Conservation (phyloP, 53 echinoderm and acorn worm species). For the Stichopus horrens region DNA sequence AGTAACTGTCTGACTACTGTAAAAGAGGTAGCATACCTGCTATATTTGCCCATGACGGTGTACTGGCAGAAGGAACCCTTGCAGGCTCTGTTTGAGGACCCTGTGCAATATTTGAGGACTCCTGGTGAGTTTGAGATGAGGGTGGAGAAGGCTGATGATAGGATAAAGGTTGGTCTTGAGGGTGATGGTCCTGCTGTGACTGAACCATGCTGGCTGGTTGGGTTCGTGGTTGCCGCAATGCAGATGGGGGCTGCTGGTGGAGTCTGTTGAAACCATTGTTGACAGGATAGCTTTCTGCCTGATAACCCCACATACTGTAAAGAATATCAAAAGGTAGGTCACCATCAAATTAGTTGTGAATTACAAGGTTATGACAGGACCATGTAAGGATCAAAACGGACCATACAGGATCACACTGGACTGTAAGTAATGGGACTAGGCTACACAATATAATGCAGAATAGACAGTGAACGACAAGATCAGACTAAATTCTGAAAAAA, state of each 20-base stretch:
- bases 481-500: no score
- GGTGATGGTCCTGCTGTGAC: neutral
- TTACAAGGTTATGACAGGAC: no score
- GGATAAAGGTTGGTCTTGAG: neutral
- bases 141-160: neutral
- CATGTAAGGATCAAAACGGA: no score
- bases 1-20: no score
- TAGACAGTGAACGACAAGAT: no score
- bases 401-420: no score
- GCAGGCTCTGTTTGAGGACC: neutral
- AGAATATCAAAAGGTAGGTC: neutral
- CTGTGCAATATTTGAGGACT: neutral
- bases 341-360: no score
- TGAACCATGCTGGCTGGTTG: constrained; percentile 21
- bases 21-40: neutral
- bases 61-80: neutral
- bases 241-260: neutral
- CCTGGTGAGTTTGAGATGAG: neutral
- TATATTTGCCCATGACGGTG: constrained; percentile 1
- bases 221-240: constrained; percentile 6
- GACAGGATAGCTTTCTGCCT: neutral
- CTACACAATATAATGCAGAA: no score
- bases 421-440: no score
- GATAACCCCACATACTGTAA: neutral
- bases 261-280: constrained; percentile 9